Evolutionary conservation across 2,888 invertebrate species (phyloP), one percentile per base, ranked within the genome.

Genomic region (Leucoma salicis): DNA sequence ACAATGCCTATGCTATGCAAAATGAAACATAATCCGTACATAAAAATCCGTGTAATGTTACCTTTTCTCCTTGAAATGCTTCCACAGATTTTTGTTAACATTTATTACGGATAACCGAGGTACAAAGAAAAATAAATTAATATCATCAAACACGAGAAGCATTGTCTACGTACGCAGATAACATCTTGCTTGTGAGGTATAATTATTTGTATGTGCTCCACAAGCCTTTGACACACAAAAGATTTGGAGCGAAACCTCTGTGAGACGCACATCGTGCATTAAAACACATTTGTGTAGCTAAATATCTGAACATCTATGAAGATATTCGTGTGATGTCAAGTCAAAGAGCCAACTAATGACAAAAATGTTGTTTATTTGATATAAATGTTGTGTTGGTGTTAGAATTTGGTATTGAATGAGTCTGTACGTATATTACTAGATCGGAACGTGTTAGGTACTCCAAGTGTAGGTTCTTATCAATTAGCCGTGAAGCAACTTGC

Each of bases 251-350:
- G 53, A 48, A 54, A 52, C 57, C 52, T 11, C 11, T 52, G 35
- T 58, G 43, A 50, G 68, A 70, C 70, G 70, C 69, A 70, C 63
- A 62, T 49, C 39, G 48, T 49, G 24, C 68, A 66, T 69, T 66
- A 68, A 59, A 58, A 58, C 58, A 49, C 61, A 47, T 54, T 62
- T 62, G 50, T 18, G 50, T 42, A 52, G 49, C 54, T 49, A 51
- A 44, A 58, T 46, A 32, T 44, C 39, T 39, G 41, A 39, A 39
- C 43, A 47, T 46, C 28, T 46, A 46, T 53, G 46, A 52, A 52
- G 49, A 57, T 32, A 42, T 48, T 29, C 38, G 45, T 49, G n/a
- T n/a, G n/a, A n/a, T n/a, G n/a, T n/a, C n/a, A n/a, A n/a, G n/a
- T n/a, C n/a, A n/a, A n/a, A n/a, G n/a, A n/a, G n/a, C n/a, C n/a